A percentile compares a stretch with the other conserved stretches of the same genome.
These are phyloP conservation scores for Drosophila parthenogenetica DNA, from an alignment of 2,888 invertebrate genomes.

Conservation along the genomic window DNA sequence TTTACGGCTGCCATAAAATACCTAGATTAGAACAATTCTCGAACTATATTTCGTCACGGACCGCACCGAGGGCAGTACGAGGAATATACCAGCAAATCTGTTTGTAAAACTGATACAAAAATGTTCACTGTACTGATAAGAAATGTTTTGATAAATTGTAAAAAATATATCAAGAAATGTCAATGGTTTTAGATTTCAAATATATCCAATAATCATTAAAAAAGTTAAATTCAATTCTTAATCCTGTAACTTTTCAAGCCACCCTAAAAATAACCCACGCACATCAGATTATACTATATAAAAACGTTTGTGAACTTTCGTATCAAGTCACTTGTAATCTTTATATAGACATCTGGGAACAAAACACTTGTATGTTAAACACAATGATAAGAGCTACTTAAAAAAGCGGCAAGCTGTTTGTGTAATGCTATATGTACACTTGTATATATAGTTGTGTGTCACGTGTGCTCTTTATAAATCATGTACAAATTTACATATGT, in stretches of 20 bases:
- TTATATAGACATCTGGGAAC: conserved; percentile 22
- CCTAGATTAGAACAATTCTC: conserved; percentile 34
- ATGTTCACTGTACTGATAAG: no score
- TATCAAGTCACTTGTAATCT: background rate
- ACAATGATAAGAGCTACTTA: conserved; percentile 9
- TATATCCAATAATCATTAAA: no score
- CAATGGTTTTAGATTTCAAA: no score
- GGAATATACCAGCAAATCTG: no score
- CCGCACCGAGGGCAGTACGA: no score
- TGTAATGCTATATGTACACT: conserved; percentile 8
- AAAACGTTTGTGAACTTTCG: background rate
- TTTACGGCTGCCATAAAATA: conserved; percentile 19
- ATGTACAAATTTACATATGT: conserved; percentile 6
- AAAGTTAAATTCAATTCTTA: background rate
- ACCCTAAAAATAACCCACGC: background rate
- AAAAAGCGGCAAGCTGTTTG: conserved; percentile 5
- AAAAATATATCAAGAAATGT: no score
- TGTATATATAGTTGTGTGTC: background rate
- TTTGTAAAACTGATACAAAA: no score
- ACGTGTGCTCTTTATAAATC: conserved; percentile 27
- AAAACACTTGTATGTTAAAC: conserved; percentile 11
- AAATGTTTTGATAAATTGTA: no score
- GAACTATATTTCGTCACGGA: conserved; percentile 14
- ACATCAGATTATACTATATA: background rate
- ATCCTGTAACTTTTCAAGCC: background rate